These are phyloP conservation scores for Axis porcinus DNA, from an alignment of 2,113 vertebrate species.

Conservation along the genomic window DNA sequence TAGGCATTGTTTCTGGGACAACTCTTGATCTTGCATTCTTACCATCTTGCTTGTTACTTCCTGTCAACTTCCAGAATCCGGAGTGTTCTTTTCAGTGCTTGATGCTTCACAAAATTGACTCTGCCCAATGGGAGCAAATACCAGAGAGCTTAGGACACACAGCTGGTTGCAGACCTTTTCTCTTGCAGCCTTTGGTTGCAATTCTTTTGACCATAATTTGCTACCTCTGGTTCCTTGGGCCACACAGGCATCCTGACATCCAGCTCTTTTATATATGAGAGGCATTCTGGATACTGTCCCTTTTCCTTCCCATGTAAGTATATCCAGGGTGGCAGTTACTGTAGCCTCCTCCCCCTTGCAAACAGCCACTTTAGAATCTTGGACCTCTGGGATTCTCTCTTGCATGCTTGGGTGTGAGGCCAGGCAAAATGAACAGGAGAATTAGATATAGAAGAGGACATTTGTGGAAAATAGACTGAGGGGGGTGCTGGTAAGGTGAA, in stretches of 20 bases:
- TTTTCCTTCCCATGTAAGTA: neutral
- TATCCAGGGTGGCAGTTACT: constrained; percentile 18
- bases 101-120: neutral
- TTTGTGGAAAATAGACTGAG: neutral
- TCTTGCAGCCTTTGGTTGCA: neutral
- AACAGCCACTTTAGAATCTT: neutral
- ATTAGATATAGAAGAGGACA: neutral
- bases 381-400: neutral
- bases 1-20: neutral
- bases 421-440: neutral
- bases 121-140: neutral
- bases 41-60: neutral
- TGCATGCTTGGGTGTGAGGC: neutral
- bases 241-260: neutral
- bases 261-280: neutral
- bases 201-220: neutral
- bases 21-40: neutral
- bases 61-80: neutral
- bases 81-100: neutral
- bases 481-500: neutral
- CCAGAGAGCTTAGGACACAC: neutral
- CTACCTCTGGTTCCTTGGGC: neutral
- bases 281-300: neutral
- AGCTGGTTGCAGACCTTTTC: neutral
- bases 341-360: neutral